phyloP scores from a whole-genome alignment of 2,888 invertebrate genomes.

The Priocnemis perturbator region DNA sequence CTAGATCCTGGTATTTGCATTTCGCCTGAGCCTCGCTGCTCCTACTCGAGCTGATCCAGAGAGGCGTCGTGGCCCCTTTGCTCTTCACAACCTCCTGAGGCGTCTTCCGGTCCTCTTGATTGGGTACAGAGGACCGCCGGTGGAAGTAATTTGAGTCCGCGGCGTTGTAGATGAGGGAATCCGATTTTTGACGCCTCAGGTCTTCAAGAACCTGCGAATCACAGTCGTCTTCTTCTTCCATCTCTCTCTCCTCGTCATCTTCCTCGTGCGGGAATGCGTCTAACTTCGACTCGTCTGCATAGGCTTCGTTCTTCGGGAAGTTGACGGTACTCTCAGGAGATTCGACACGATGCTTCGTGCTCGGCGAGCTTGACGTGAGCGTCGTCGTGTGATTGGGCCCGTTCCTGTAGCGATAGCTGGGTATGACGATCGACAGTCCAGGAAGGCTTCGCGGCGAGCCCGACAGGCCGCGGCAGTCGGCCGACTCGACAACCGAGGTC shows the following conservation, averaged over 20 bases:
- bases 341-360: slow-evolving; percentile 55
- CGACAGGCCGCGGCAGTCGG: slow-evolving; percentile 13
- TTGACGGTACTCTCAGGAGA: slow-evolving; percentile 66
- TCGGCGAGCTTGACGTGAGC: slow-evolving; percentile 29
- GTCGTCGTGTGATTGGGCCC: slow-evolving; percentile 18
- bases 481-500: slow-evolving; percentile 29
- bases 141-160: slow-evolving; percentile 31
- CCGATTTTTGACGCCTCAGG: slow-evolving; percentile 47
- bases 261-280: slow-evolving; percentile 44
- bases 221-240: slow-evolving; percentile 57
- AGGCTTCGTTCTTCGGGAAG: slow-evolving; percentile 45
- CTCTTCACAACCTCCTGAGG: slow-evolving; percentile 38
- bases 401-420: slow-evolving; percentile 54
- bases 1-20: slow-evolving; percentile 62
- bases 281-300: slow-evolving; percentile 32
- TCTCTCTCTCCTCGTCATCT: slow-evolving; percentile 43
- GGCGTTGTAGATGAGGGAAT: slow-evolving; percentile 44
- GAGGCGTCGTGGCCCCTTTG: slow-evolving; percentile 21
- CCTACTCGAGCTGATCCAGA: slow-evolving; percentile 43
- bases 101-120: slow-evolving; percentile 35
- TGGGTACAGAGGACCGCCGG: not conserved
- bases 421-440: slow-evolving; percentile 61
- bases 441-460: slow-evolving; percentile 49
- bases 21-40: slow-evolving; percentile 65
- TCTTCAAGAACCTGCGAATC: slow-evolving; percentile 64